These are phyloP conservation scores for Drosophila malerkotliana DNA, from an alignment of 1,140 invertebrate genomes.

Conservation along the genomic window DNA sequence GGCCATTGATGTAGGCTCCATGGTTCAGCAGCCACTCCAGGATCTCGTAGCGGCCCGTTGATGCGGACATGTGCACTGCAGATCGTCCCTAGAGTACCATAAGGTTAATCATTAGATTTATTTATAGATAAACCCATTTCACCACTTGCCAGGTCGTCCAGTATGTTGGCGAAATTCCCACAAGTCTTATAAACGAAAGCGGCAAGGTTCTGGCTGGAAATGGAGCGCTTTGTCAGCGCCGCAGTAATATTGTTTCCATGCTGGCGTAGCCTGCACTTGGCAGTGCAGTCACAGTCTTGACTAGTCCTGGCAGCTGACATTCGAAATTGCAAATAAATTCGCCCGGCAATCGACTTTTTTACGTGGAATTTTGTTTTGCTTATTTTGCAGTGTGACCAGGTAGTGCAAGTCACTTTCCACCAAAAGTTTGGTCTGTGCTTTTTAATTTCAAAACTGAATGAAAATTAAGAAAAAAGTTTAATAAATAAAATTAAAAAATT, in stretches of 20 bases:
- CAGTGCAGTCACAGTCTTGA: slow-evolving; percentile 84
- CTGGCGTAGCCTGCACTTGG: slow-evolving; percentile 85
- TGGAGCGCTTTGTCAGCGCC: slow-evolving; percentile 85
- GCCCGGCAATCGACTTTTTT: slow-evolving; percentile 27
- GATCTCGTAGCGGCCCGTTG: slow-evolving; percentile 86
- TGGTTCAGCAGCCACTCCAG: slow-evolving; percentile 87
- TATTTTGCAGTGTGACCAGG: slow-evolving; percentile 23
- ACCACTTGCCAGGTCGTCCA: slow-evolving; percentile 74
- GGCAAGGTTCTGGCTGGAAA: slow-evolving; percentile 84
- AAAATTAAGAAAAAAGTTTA: neutral
- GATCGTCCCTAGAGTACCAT: slow-evolving; percentile 85
- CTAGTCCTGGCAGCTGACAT: slow-evolving; percentile 57
- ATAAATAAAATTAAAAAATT: neutral
- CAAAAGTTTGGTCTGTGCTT: neutral
- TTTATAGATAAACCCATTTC: neutral
- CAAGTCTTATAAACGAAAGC: slow-evolving; percentile 86
- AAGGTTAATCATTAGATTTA: neutral
- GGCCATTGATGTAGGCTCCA: slow-evolving; percentile 85
- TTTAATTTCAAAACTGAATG: neutral
- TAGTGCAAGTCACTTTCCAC: neutral
- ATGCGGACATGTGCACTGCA: slow-evolving; percentile 88
- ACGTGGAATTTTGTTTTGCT: slow-evolving; percentile 42
- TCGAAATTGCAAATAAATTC: slow-evolving; percentile 18
- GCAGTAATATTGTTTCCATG: slow-evolving; percentile 86
- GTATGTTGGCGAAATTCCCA: slow-evolving; percentile 84